phyloP scores from a whole-genome alignment of 2,113 vertebrate genomes.

The Entelurus aequoreus region DNA sequence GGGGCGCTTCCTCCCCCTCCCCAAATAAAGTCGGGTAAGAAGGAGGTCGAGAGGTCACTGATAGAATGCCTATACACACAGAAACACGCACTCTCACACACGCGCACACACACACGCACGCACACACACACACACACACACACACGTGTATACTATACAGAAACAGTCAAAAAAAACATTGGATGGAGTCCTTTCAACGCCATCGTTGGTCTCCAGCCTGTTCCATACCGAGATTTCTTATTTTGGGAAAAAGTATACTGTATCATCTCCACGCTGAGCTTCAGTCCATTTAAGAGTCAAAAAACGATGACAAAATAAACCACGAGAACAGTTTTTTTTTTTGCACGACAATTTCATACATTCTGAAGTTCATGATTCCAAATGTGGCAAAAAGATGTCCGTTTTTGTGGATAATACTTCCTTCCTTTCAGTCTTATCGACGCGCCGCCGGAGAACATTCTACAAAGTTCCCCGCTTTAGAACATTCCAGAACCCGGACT shows the following conservation, averaged over 20 bases:
- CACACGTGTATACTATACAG: slow-evolving; percentile 83
- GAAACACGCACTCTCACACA: slow-evolving; percentile 85
- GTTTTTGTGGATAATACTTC: slow-evolving; percentile 47
- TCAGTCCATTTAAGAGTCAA: slow-evolving; percentile 61
- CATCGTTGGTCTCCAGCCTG: slow-evolving; percentile 62
- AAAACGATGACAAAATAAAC: slow-evolving; percentile 61
- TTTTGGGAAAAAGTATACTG: slow-evolving; percentile 66
- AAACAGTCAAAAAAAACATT: slow-evolving; percentile 72
- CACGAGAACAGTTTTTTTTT: slow-evolving; percentile 46
- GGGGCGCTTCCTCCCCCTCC: slow-evolving; percentile 59
- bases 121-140: slow-evolving; percentile 88
- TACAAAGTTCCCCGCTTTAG: slow-evolving; percentile 78
- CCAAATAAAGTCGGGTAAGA: slow-evolving; percentile 67
- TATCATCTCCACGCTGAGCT: slow-evolving; percentile 64
- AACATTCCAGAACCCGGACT: slow-evolving; percentile 92
- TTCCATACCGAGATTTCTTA: slow-evolving; percentile 62
- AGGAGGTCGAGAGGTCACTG: slow-evolving; percentile 83
- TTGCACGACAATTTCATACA: slow-evolving; percentile 70
- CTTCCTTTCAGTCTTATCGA: slow-evolving; percentile 32
- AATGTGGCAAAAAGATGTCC: slow-evolving; percentile 58
- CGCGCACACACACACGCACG: slow-evolving; percentile 81
- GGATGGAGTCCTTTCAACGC: slow-evolving; percentile 70
- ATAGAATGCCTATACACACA: slow-evolving; percentile 96
- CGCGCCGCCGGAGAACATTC: slow-evolving; percentile 85
- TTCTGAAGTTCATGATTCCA: slow-evolving; percentile 69